A percentile compares a stretch with the other conserved stretches of the same genome.
Evolutionary conservation across 2,113 vertebrate species (phyloP).

Genomic region (Syrmaticus mikado): DNA sequence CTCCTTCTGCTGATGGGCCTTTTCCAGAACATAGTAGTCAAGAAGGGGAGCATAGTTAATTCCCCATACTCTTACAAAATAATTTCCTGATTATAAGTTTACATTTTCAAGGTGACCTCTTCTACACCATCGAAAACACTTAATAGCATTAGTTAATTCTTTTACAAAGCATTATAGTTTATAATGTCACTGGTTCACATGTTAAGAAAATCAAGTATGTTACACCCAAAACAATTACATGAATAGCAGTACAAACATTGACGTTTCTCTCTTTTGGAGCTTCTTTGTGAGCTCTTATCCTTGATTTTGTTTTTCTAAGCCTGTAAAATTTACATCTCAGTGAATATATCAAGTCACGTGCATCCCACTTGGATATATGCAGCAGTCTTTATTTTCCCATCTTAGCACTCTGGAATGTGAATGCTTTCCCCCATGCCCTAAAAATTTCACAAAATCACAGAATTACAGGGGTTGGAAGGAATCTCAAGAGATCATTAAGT

Average conservation of each 20-base stretch:
- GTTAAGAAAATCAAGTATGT: not conserved
- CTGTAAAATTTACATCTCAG: not conserved
- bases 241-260: not conserved
- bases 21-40: conserved; percentile 46
- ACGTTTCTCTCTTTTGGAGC: not conserved
- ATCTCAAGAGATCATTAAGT: too few relatives aligned
- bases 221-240: not conserved
- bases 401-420: not conserved
- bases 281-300: not conserved
- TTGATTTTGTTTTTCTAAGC: not conserved
- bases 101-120: conserved; percentile 12
- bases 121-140: not conserved
- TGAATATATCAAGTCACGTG: rapidly evolving
- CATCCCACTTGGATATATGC: not conserved
- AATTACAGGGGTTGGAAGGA: too few relatives aligned
- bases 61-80: not conserved
- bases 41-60: conserved; percentile 1
- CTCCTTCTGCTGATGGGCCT: conserved; percentile 12
- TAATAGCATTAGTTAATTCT: not conserved
- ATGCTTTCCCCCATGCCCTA: not conserved
- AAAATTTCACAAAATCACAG: not conserved
- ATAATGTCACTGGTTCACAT: not conserved
- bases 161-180: not conserved
- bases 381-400: not conserved
- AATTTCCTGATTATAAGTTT: conserved; percentile 46